phyloP scores from a whole-genome alignment of 2,113 vertebrate species.

The Gulo gulo region DNA sequence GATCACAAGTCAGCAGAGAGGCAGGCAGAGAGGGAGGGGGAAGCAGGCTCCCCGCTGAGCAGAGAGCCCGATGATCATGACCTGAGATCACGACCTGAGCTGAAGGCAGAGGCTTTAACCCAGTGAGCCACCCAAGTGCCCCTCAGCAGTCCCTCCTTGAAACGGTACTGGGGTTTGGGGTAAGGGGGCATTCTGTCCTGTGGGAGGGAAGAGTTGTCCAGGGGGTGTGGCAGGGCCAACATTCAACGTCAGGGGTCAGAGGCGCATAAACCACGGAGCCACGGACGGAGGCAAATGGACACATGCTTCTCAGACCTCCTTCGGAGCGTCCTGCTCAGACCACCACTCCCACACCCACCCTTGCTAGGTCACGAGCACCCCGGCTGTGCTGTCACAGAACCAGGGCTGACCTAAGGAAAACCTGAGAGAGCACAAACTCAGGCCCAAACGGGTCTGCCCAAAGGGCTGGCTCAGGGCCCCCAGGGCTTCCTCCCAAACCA shows the following conservation, averaged over 20 bases:
- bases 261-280: not conserved
- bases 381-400: not conserved
- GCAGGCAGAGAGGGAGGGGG: no score
- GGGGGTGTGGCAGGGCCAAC: not conserved
- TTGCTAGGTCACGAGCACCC: not conserved
- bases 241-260: not conserved
- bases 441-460: not conserved
- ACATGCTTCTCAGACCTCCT: not conserved
- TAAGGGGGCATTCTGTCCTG: not conserved
- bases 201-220: not conserved
- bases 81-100: no score
- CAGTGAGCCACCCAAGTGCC: no score
- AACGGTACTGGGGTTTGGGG: not conserved
- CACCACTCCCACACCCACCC: no score
- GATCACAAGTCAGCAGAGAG: no score
- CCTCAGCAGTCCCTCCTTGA: not conserved
- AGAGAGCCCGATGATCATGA: no score
- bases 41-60: no score
- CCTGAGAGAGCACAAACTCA: not conserved
- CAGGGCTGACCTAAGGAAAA: not conserved
- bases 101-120: no score
- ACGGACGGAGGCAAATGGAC: not conserved
- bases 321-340: not conserved
- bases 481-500: not conserved
- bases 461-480: not conserved